These are phyloP conservation scores for Platycheirus albimanus DNA, from an alignment of 2,888 invertebrate genomes.

Conservation along the genomic window DNA sequence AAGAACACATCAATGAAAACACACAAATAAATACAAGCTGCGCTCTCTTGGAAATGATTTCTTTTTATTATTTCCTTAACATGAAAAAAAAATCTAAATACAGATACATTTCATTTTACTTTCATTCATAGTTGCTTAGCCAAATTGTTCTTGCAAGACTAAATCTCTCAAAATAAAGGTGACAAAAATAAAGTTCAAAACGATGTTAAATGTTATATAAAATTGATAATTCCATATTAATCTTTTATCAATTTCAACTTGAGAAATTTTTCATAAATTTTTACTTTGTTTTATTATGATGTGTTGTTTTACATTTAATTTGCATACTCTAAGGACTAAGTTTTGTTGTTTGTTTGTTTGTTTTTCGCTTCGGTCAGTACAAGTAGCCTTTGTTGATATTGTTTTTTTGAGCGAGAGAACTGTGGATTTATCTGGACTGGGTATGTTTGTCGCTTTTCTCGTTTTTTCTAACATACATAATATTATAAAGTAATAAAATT, in stretches of 20 bases:
- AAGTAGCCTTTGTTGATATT: slow-evolving; percentile 21
- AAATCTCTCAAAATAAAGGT: slow-evolving; percentile 21
- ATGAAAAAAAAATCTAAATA: slow-evolving; percentile 70
- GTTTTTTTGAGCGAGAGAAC: slow-evolving; percentile 64
- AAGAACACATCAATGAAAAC: too few relatives aligned
- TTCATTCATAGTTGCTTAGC: slow-evolving; percentile 56
- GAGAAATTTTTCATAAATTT: slow-evolving; percentile 19
- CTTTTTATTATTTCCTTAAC: slow-evolving; percentile 64
- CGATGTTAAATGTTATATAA: slow-evolving; percentile 5
- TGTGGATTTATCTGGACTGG: slow-evolving; percentile 62
- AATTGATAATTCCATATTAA: slow-evolving; percentile 28
- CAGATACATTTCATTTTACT: slow-evolving; percentile 66
- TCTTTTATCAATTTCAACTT: slow-evolving; percentile 17
- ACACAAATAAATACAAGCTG: too few relatives aligned
- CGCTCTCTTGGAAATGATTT: slow-evolving; percentile 53
- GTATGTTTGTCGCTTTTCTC: slow-evolving; percentile 60
- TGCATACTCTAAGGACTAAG: slow-evolving; percentile 48
- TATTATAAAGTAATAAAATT: slow-evolving; percentile 65
- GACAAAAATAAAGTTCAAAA: slow-evolving; percentile 37
- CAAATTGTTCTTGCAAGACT: slow-evolving; percentile 37
- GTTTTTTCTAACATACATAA: slow-evolving; percentile 52
- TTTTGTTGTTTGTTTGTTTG: too few relatives aligned
- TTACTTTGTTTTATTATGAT: slow-evolving; percentile 20
- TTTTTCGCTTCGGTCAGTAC: slow-evolving; percentile 58
- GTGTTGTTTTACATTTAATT: slow-evolving; percentile 22